Base-by-base conservation (phyloP, 2,113 vertebrate species). In the Ptilorrhoa leucosticta region DNA sequence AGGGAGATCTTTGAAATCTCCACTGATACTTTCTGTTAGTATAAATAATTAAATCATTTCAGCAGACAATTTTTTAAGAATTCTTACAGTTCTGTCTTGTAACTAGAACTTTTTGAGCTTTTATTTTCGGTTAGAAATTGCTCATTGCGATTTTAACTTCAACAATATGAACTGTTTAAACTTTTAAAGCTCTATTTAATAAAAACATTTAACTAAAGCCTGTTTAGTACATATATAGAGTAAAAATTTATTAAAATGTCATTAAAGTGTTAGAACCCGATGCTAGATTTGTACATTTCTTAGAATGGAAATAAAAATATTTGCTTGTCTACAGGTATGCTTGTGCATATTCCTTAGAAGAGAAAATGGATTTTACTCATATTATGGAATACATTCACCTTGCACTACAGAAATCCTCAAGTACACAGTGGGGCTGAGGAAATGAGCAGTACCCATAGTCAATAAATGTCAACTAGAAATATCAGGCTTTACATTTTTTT, bases 231-330 rank as follows among this genome's bases (percentile, higher is more conserved):
- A 83, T 88, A 79, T 70, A 83, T 75, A 68, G 28, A 89, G 83
- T 87, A 89, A 95, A 96, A 95, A 93, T 39, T 9, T 81, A 94
- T 86, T 95, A 93, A 97, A 97, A 92, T 85, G 57, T 56, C 28
- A 88, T 77, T 93, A 87, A 82, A 88, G 50, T 92, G 54, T 66
- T 96, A 96, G 90, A 94, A 96, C 73, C 85, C 95, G 77, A 83
- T 4, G 27, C 35, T 64, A 72, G 75, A 89, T 92, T 95, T 96
- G 28, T 94, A 82, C 57, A 72, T 96, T 91, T 93, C 69, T 75
- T 79, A n/a, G 44, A 96, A 77, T 2, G 42, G 90, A 95, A 97
- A 83, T 30, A 83, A 75, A 92, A 85, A 22, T 44, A 65, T 65
- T 83, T 94, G 9, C 24, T 91, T 42, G 19, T 27, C 33, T 70